Base-by-base conservation (phyloP, 2,888 invertebrate genomes). In the Merodon equestris region DNA sequence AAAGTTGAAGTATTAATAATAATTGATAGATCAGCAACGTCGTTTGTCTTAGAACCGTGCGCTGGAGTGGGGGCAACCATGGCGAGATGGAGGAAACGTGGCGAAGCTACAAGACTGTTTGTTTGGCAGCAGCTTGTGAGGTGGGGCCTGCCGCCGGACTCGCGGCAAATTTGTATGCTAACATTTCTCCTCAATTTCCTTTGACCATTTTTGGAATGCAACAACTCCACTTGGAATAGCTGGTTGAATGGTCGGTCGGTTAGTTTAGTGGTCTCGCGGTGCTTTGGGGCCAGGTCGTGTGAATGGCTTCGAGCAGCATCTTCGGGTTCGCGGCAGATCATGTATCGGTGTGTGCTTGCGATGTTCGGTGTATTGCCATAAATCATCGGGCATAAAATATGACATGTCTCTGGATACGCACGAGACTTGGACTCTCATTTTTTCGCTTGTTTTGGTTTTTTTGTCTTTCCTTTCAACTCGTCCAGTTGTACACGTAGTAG, bases 331-430 rank as follows among this genome's bases (percentile, higher is more conserved):
- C 47, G 70, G 58, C 48, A 36, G 71, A 66, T 56, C 47, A 47
- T 54, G 54, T 15, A 42, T 58, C 34, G 18, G 19, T 50, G 42
- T 72, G 44, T 63, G 51, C 68, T 63, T 68, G 63, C 57, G 53
- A 72, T 72, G 72, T 73, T 73, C 44, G 57, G 63, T 63, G 68
- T 67, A 73, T 79, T 79, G 79, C 54, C 79, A 79, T 79, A 79
- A 79, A 74, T 79, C 79, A 79, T 79, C 58, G 45, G 68, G 60
- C 79, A 79, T 73, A 79, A 79, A 70, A 79, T 79, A 79, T 79
- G 79, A 79, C 79, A 79, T 79, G 73, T 73, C 72, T 64, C 38
- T 54, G 60, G 58, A 73, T 79, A 79, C 79, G 79, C 79, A 79
- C 74, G 79, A 68, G 74, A 64, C 79, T 68, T 44, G 17, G 38